Conservation (phyloP, 2,113 vertebrate genomes). For the Copsychus sechellarum region DNA sequence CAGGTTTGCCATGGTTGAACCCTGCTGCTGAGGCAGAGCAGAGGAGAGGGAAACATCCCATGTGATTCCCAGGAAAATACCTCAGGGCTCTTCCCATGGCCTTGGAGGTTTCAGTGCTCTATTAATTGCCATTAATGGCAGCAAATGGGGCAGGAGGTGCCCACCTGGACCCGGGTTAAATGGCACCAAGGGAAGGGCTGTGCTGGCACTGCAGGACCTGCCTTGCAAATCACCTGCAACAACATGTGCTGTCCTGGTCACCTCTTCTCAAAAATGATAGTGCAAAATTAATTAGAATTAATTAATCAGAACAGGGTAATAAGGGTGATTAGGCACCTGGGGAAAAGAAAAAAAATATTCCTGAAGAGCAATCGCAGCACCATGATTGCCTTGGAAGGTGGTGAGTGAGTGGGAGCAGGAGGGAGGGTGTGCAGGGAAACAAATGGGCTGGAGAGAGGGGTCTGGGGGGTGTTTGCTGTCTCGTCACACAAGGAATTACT, state of each 20-base stretch:
- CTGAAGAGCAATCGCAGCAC: neutral
- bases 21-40: neutral
- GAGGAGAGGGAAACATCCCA: neutral
- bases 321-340: slow-evolving; percentile 59
- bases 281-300: slow-evolving; percentile 63
- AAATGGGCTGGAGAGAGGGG: neutral
- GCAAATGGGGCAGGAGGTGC: neutral
- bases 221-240: slow-evolving; percentile 32
- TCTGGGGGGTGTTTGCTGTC: slow-evolving; percentile 22
- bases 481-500: neutral
- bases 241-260: slow-evolving; percentile 23
- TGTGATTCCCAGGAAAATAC: neutral
- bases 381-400: neutral
- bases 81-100: neutral
- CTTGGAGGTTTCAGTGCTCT: neutral
- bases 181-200: accelerated
- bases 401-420: neutral
- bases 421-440: neutral
- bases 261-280: slow-evolving; percentile 42
- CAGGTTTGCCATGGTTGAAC: neutral
- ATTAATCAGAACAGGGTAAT: slow-evolving; percentile 66
- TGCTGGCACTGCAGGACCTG: neutral
- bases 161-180: neutral
- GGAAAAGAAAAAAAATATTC: neutral
- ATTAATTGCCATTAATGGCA: neutral